Base-by-base conservation (phyloP, 2,113 vertebrate genomes). In the Rhinopithecus roxellana region DNA sequence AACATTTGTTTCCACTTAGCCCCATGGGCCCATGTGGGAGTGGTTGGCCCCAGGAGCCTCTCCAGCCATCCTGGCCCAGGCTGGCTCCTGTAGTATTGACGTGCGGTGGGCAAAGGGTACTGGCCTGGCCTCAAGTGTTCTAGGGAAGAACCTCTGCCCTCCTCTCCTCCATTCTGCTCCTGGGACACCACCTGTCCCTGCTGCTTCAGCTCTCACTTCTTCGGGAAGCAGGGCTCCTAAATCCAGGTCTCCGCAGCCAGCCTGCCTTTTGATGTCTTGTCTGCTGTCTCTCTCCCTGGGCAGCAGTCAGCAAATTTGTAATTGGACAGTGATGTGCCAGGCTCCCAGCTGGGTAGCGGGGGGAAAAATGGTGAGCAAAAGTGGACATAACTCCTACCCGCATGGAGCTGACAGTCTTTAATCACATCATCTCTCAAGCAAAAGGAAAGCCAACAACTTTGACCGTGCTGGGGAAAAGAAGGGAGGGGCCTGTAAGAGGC, bases 1-100 rank as follows among this genome's bases (percentile, higher is more conserved):
- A 93, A 96, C 95, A 89, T 70, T 96, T 86, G 94, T 94, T 97
- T 96, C 48, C 23, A 85, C 92, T 92, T 92, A 70, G 80, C 43
- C 72, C 81, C 52, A 83, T 17, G 38, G 78, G 43, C 90, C 82
- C 2, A 1, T 88, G 16, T 52, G 79, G 94, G 90, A 90, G 84
- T 38, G 81, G 30, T n/a, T 94, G 88, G 52, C 32, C 87, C 92
- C n/a, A 52, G 16, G 90, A 85, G 67, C 77, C 52, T 86, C 91
- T 90, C 72, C 30, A 93, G 67, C 22, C 38, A 30, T 40, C 64
- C 77, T 23, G 16, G 27, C 32, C 84, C 70, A 83, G 75, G 40
- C 84, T 61, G 75, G 32, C 89, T 85, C 82, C 94, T 72, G 61
- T 2, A 1, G 35, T 77, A 92, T 45, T 48, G 77, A 55, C 4